Evolutionary conservation across 2,113 vertebrate species (phyloP), one percentile per base, ranked within the genome.

Genomic region (Cricetomys ansorgei): DNA sequence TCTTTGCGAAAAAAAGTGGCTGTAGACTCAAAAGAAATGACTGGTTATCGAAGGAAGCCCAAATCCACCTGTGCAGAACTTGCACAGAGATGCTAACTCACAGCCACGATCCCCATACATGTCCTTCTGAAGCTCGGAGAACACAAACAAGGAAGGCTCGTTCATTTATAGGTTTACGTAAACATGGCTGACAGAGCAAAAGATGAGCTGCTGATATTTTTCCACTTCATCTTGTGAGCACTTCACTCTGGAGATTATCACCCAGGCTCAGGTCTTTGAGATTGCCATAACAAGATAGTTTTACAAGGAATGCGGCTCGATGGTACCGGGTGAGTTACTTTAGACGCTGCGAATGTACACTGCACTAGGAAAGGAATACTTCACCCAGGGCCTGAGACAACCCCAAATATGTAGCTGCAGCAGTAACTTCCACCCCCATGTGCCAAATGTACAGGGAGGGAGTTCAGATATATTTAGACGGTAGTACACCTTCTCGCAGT

Each of bases 131-230:
- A 77, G 67, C 81, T 72, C 70, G 48, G 88, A 79, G 89, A 95
- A 88, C 67, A 95, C 79, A 94, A 94, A 94, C 62, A 91, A 95
- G 91, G 64, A 75, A 87, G 92, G 83, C 29, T 65, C 91, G 88
- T 94, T 86, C 95, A 87, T 92, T 96, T 92, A 97, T 92, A 86
- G 59, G 48, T 96, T 97, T 96, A 84, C 91, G 96, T 98, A 97
- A 98, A 97, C 97, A 97, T 97, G 45, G 57, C 89, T 89, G 96
- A 96, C 97, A 97, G 92, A 92, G 80, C 89, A 96, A 97, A 97
- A 40, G 91, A 97, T 94, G 94, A 88, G 76, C 97, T 81, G 94
- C 89, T 96, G 77, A 67, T 95, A 80, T 84, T 97, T 97, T 97
- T 96, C 96, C 96, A 94, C 96, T 96, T 97, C 94, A 93, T 95